Evolutionary conservation across 2,113 vertebrate genomes (phyloP).

Genomic region (Austrofundulus limnaeus): DNA sequence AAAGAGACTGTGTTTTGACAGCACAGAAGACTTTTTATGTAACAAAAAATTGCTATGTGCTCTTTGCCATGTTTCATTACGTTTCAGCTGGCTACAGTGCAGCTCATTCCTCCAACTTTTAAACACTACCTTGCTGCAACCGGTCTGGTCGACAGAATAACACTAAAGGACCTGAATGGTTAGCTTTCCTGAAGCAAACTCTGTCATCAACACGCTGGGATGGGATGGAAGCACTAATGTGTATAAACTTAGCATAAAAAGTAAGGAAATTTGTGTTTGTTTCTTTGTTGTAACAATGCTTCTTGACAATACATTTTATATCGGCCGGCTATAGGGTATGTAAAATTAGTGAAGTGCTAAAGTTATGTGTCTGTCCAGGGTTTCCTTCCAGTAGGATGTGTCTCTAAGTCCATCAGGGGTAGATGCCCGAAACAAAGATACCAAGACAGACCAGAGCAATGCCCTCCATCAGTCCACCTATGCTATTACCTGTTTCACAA

Average conservation of each 20-base stretch:
- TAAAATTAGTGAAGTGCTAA: background rate
- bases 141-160: slow-evolving; percentile 15
- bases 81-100: slow-evolving; percentile 11
- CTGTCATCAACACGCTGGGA: slow-evolving; percentile 43
- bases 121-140: slow-evolving; percentile 1
- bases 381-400: no score
- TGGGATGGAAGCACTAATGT: background rate
- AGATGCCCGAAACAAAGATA: no score
- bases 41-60: slow-evolving; percentile 3
- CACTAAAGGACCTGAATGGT: slow-evolving; percentile 36
- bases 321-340: no score
- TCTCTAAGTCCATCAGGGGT: no score
- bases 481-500: background rate
- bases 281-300: no score
- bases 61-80: slow-evolving; percentile 7
- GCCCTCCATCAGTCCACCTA: no score
- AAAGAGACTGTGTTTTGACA: slow-evolving; percentile 8
- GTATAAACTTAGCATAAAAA: background rate
- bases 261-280: no score
- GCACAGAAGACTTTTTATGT: slow-evolving; percentile 4
- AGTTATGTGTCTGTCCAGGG: no score
- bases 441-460: no score
- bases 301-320: no score
- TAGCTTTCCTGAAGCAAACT: slow-evolving; percentile 21
- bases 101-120: slow-evolving; percentile 11